phyloP scores from a whole-genome alignment of 2,797 vertebrate species.

The Crypturellus tataupa region DNA sequence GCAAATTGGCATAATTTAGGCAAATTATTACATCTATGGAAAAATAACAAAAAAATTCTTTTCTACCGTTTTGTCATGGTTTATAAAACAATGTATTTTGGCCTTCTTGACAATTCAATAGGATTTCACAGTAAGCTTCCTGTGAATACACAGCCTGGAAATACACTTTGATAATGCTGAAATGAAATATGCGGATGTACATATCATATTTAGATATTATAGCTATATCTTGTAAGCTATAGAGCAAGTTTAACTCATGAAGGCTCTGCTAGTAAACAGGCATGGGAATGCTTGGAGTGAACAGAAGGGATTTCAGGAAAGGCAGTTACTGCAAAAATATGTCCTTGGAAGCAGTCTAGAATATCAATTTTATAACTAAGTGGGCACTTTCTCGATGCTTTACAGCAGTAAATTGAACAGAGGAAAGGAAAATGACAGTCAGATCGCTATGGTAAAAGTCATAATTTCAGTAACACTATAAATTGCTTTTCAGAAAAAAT shows the following conservation, averaged over 20 bases:
- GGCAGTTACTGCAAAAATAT: background rate
- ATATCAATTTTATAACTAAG: background rate
- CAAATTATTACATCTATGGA: background rate
- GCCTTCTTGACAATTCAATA: background rate
- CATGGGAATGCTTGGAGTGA: background rate
- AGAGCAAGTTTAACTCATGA: background rate
- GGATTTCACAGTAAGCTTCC: background rate
- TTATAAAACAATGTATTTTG: background rate
- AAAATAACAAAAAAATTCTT: background rate
- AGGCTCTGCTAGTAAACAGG: background rate
- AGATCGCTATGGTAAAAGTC: background rate
- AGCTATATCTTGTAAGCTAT: background rate
- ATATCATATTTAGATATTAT: background rate
- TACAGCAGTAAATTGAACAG: background rate
- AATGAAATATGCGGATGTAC: background rate
- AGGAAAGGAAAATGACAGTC: background rate
- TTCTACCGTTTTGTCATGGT: background rate
- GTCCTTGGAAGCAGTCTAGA: background rate
- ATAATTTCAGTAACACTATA: background rate
- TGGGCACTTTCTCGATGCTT: background rate
- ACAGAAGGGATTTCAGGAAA: background rate
- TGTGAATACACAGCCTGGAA: background rate
- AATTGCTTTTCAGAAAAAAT: background rate
- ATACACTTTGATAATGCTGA: background rate
- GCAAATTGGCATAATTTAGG: background rate